Conservation (phyloP, 2,113 vertebrate genomes). For the Cyanoliseus patagonus region DNA sequence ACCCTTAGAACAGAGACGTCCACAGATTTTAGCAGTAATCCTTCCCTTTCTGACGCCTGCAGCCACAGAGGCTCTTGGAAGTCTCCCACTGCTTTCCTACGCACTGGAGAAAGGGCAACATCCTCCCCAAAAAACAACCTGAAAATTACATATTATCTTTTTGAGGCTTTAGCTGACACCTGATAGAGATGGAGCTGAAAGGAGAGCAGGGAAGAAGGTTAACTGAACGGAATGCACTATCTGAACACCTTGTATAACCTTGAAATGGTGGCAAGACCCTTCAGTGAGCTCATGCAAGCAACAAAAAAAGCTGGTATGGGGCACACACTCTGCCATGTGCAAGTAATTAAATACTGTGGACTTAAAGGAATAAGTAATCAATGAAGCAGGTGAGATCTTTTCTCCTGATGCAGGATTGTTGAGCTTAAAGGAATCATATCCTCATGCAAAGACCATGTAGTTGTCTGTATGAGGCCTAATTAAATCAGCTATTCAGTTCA, state of each 20-base stretch:
- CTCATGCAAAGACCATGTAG: neutral
- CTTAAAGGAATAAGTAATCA: neutral
- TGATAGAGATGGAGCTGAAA: neutral
- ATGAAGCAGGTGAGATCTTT: neutral
- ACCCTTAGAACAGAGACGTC: neutral
- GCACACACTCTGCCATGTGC: fast-evolving
- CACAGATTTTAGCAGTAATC: neutral
- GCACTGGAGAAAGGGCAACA: fast-evolving
- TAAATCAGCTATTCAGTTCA: neutral
- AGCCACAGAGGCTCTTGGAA: neutral
- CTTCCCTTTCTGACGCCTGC: neutral
- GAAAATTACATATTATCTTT: neutral
- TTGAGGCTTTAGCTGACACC: neutral
- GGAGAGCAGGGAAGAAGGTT: neutral
- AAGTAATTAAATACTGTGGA: neutral
- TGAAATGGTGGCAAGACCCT: fast-evolving
- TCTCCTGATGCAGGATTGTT: neutral
- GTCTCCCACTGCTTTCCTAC: neutral
- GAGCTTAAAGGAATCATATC: neutral
- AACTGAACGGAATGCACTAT: neutral
- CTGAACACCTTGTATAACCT: neutral
- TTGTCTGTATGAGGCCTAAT: neutral
- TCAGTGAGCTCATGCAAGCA: neutral
- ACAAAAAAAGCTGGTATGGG: fast-evolving
- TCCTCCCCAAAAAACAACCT: neutral